phyloP scores from a whole-genome alignment of 1,140 invertebrate genomes.

The Drosophila lini region DNA sequence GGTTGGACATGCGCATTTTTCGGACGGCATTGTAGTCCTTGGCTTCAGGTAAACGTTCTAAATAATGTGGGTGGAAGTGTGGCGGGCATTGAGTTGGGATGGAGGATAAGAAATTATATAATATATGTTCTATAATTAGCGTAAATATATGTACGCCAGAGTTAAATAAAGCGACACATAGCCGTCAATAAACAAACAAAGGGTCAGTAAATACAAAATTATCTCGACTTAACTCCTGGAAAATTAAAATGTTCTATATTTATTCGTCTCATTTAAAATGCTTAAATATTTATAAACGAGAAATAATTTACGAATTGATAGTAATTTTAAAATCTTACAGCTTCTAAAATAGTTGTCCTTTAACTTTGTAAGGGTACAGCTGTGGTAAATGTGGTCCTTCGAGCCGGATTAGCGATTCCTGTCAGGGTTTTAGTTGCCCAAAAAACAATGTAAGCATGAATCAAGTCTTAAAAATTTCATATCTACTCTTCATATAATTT shows the following conservation, averaged over 20 bases:
- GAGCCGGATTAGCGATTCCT: background rate
- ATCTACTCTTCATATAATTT: background rate
- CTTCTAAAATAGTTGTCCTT: background rate
- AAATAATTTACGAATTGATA: background rate
- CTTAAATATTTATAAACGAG: too few species aligned
- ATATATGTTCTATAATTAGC: background rate
- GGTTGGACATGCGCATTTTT: slow-evolving; percentile 62
- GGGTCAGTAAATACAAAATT: background rate
- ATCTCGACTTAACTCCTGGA: background rate
- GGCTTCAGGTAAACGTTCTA: slow-evolving; percentile 5
- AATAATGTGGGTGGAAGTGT: slow-evolving; percentile 25
- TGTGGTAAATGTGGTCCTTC: background rate
- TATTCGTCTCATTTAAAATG: background rate
- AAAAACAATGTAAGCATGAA: background rate
- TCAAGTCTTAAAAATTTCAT: background rate
- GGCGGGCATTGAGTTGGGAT: slow-evolving; percentile 4
- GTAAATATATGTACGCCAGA: too few species aligned
- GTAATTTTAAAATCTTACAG: background rate
- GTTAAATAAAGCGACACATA: background rate
- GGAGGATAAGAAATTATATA: background rate
- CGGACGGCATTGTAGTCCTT: slow-evolving; percentile 16
- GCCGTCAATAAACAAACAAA: too few species aligned
- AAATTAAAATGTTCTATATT: background rate
- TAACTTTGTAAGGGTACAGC: background rate
- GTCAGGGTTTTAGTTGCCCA: background rate